Conservation (phyloP, 2,797 vertebrate species). For the Distichodus sexfasciatus region DNA sequence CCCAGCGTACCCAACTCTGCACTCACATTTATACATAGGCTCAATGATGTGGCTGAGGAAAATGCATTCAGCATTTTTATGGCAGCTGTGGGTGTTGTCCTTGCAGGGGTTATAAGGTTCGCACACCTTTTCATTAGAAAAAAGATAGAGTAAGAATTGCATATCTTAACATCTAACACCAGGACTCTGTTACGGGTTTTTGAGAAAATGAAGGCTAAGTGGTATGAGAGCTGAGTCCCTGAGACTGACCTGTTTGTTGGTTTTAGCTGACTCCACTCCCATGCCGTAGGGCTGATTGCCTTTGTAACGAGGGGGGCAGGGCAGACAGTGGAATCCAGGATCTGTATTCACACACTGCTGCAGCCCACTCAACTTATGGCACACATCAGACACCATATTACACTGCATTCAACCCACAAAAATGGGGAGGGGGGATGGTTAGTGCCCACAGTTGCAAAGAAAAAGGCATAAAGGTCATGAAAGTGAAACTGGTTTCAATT, state of each 20-base stretch:
- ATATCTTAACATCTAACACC: neutral
- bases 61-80: conserved; percentile 83
- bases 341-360: conserved; percentile 90
- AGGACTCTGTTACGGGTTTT: no score
- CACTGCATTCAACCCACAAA: conserved; percentile 72
- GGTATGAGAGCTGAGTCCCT: conserved; percentile 1
- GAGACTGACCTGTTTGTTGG: conserved; percentile 81
- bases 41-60: conserved; percentile 90
- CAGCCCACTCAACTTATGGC: conserved; percentile 77
- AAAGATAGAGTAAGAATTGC: neutral
- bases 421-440: conserved; percentile 1
- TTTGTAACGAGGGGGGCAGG: conserved; percentile 89
- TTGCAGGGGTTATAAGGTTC: conserved; percentile 94
- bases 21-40: conserved; percentile 89
- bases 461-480: neutral
- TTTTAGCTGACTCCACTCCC: conserved; percentile 80
- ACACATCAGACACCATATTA: conserved; percentile 82
- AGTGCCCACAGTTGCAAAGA: neutral
- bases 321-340: conserved; percentile 92
- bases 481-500: neutral
- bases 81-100: conserved; percentile 89
- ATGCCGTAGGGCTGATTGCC: conserved; percentile 87
- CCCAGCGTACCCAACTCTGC: conserved; percentile 88
- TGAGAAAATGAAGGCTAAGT: no score
- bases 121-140: conserved; percentile 76